Conservation (phyloP, 2,888 invertebrate genomes). For the Bedellia somnulentella region DNA sequence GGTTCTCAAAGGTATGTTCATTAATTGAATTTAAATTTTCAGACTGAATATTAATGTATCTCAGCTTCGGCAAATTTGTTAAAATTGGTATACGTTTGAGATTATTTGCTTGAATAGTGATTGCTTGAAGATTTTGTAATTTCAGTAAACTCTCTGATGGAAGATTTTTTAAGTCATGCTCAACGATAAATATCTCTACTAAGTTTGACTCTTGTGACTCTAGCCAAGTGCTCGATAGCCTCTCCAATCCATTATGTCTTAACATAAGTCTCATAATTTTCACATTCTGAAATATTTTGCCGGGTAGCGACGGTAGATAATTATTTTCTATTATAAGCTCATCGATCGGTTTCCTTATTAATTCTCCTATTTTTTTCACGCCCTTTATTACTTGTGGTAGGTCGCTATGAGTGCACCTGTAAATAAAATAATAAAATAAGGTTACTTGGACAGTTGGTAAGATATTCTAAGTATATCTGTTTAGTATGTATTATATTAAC, state of each 20-base stretch:
- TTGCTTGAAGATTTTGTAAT: conserved; percentile 75
- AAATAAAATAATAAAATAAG: conserved; percentile 18
- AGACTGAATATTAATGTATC: conserved; percentile 75
- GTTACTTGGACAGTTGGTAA: no score
- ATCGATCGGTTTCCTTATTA: conserved; percentile 72
- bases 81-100: conserved; percentile 76
- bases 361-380: conserved; percentile 68
- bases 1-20: conserved; percentile 68
- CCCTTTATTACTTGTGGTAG: conserved; percentile 75
- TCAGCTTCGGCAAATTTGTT: conserved; percentile 68
- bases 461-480: background rate
- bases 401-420: conserved; percentile 91
- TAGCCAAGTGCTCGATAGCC: conserved; percentile 80
- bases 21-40: conserved; percentile 66
- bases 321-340: conserved; percentile 88
- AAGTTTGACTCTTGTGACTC: conserved; percentile 75
- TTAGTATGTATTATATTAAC: background rate
- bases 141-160: conserved; percentile 78
- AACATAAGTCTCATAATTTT: conserved; percentile 79
- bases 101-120: conserved; percentile 78
- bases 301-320: conserved; percentile 81
- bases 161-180: conserved; percentile 76
- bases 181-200: conserved; percentile 83
- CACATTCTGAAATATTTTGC: conserved; percentile 75
- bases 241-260: conserved; percentile 79